These are phyloP conservation scores for Hippocampus zosterae DNA, from an alignment of 2,113 vertebrate species.

Conservation along the genomic window DNA sequence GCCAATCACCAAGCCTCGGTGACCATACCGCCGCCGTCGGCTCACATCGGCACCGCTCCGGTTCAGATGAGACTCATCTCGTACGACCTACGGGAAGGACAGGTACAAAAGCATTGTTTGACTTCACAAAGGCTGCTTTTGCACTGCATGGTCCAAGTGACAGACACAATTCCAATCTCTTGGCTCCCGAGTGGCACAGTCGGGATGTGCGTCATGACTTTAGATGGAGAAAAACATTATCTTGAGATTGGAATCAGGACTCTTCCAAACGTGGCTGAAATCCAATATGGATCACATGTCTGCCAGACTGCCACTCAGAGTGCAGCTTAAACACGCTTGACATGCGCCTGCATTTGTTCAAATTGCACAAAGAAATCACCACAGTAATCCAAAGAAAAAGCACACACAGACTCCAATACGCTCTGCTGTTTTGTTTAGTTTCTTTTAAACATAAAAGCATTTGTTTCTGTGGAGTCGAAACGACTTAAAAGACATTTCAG, in stretches of 20 bases:
- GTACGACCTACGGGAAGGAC: constrained; percentile 83
- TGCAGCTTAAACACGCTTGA: not conserved
- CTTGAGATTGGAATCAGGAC: not conserved
- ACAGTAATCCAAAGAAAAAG: no score
- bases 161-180: not conserved
- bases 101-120: constrained; percentile 66
- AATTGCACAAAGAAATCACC: no score
- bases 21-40: constrained; percentile 77
- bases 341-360: no score
- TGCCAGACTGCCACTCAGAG: not conserved
- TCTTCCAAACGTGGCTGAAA: not conserved
- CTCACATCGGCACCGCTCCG: constrained; percentile 77
- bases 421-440: no score
- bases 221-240: not conserved
- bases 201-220: not conserved
- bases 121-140: not conserved
- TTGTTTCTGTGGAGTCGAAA: no score
- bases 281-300: not conserved
- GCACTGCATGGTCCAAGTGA: not conserved
- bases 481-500: no score
- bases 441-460: no score
- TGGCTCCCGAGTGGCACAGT: not conserved
- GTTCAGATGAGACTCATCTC: constrained; percentile 86
- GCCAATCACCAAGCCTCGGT: constrained; percentile 71
- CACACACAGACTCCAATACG: no score